Evolutionary conservation across 2,113 vertebrate genomes (phyloP).

Genomic region (Sminthopsis crassicaudata): DNA sequence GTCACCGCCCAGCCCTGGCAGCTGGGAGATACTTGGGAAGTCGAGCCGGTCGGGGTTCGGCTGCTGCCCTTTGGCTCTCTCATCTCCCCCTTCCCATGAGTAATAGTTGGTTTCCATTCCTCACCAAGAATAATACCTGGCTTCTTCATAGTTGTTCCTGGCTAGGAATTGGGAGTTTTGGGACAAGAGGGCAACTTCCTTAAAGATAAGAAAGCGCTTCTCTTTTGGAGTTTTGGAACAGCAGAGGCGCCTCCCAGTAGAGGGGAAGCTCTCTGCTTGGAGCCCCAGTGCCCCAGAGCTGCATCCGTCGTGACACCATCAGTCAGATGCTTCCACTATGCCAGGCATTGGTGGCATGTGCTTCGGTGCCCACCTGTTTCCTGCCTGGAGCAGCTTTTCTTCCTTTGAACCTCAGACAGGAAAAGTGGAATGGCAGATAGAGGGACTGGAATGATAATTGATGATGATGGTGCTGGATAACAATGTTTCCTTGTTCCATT

Average conservation of each 20-base stretch:
- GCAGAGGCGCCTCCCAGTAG: neutral
- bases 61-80: neutral
- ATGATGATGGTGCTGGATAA: conserved; percentile 31
- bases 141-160: neutral
- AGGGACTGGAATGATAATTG: conserved; percentile 57
- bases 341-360: conserved; percentile 30
- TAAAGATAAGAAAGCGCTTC: conserved; percentile 9
- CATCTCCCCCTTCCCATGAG: neutral
- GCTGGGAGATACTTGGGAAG: neutral
- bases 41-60: neutral
- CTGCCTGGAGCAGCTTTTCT: neutral
- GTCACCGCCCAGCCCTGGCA: neutral
- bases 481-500: neutral
- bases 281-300: neutral
- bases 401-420: neutral
- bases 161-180: conserved; percentile 10
- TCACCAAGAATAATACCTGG: conserved; percentile 29
- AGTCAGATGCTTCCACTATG: neutral
- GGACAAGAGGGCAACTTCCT: conserved; percentile 1
- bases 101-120: conserved; percentile 45
- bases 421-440: conserved; percentile 34
- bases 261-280: neutral
- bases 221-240: neutral
- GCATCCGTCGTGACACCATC: neutral
- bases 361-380: neutral